Evolutionary conservation across 2,888 invertebrate species (phyloP).

Genomic region (Heliconius sara): DNA sequence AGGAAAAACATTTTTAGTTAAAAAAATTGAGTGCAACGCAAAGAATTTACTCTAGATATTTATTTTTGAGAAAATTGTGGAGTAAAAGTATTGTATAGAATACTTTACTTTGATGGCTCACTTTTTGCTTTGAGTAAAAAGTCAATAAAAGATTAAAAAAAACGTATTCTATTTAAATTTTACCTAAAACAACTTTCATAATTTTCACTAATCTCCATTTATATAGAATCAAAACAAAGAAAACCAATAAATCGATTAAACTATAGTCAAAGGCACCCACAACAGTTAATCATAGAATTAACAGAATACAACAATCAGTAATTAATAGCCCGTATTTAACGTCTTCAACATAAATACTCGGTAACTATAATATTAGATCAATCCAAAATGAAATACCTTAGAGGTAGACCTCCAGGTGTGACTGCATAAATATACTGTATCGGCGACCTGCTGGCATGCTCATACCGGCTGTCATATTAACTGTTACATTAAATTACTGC

Average conservation of each 20-base stretch:
- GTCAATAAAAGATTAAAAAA: not conserved
- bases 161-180: not conserved
- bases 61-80: not conserved
- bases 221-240: conserved; percentile 20
- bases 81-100: not conserved
- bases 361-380: conserved; percentile 72
- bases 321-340: conserved; percentile 81
- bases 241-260: conserved; percentile 10
- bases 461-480: conserved; percentile 84
- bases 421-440: conserved; percentile 81
- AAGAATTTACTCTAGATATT: conserved; percentile 6
- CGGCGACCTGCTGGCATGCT: conserved; percentile 81
- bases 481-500: conserved; percentile 84
- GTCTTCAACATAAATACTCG: conserved; percentile 75
- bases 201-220: not conserved
- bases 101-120: not conserved
- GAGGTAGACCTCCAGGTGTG: conserved; percentile 81
- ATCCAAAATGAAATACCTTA: conserved; percentile 75
- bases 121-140: not conserved
- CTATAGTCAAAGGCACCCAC: conserved; percentile 22
- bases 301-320: conserved; percentile 79
- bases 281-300: conserved; percentile 77
- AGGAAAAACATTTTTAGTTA: not conserved
- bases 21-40: not conserved
- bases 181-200: not conserved